Base-by-base conservation (phyloP, 2,113 vertebrate genomes). In the Passer montanus region DNA sequence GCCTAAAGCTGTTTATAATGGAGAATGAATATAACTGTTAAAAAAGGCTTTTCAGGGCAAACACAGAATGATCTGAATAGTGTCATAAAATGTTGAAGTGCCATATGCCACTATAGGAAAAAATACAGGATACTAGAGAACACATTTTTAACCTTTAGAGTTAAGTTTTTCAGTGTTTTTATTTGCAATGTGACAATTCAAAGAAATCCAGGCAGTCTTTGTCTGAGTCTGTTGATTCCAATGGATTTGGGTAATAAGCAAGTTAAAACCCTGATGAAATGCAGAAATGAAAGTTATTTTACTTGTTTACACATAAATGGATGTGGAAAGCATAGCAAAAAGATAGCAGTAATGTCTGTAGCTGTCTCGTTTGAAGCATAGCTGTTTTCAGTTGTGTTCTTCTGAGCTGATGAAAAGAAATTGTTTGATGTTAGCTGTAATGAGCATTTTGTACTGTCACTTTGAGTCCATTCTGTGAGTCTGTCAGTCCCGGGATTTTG, bases 261-360 rank as follows among this genome's bases (percentile, higher is more conserved):
- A 90, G 60, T 87, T 87, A 92, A 96, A 94, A 90, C 52, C 59
- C 72, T 35, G 69, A 77, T 76, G 86, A 94, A 93, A 76, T 52
- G 33, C 60, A 93, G 88, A 92, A 94, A 84, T 64, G 12, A n/a
- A 93, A 80, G 60, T 86, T 93, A 31, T 49, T 91, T 85, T 87
- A 52, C 84, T 92, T 95, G 75, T 84, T 92, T 92, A 50, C n/a
- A 50, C 21, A 30, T 72, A 85, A 95, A 68, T 86, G 68, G 53
- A 89, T 87, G 58, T 78, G 74, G 80, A 90, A 95, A 79, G 58
- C 49, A 13, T n/a, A 82, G 53, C n/a, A 37, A 50, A 90, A 81
- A 62, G 44, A 41, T 27, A 47, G 46, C 47, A 78, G n/a, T 80
- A 69, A 68, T 43, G 10, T 80, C 88, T 95, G 31, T 75, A 66